phyloP scores from a whole-genome alignment of 64 coral and sea anemone genomes.

The Dendronephthya gigantea region DNA sequence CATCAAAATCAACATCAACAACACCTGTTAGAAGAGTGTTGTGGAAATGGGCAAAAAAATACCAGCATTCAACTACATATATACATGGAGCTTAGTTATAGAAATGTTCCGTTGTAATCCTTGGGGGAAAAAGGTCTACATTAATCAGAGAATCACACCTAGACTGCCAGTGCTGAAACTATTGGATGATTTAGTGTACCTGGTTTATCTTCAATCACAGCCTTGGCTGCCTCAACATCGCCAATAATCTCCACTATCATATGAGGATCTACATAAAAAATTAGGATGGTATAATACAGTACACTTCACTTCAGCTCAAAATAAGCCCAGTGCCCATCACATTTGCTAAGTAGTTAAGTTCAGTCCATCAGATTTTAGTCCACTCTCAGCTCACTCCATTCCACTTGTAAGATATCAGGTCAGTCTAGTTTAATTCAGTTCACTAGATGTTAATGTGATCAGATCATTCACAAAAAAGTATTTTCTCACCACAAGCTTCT shows the following conservation, averaged over 20 bases:
- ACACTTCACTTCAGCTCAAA: too few species aligned
- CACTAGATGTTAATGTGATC: too few species aligned
- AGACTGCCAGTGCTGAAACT: not conserved
- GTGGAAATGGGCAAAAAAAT: not conserved
- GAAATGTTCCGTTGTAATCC: too few species aligned
- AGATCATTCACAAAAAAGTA: not conserved
- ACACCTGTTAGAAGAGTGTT: not conserved
- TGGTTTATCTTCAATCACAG: conserved; percentile 70
- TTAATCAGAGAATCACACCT: too few species aligned
- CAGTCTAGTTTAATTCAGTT: not conserved
- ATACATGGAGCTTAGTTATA: too few species aligned
- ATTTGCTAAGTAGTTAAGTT: too few species aligned
- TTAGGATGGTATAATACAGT: not conserved
- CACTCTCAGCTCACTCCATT: too few species aligned
- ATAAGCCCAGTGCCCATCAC: too few species aligned
- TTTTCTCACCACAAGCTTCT: conserved; percentile 54
- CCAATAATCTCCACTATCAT: conserved; percentile 71
- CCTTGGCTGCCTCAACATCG: conserved; percentile 86
- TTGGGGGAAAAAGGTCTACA: too few species aligned
- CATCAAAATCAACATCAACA: not conserved
- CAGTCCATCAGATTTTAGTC: too few species aligned
- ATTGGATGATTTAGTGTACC: not conserved
- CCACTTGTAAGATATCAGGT: too few species aligned
- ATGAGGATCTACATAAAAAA: conserved; percentile 19
- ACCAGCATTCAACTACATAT: too few species aligned